These are phyloP conservation scores for Drosophila seguyi DNA, from an alignment of 1,140 invertebrate species.

Conservation along the genomic window DNA sequence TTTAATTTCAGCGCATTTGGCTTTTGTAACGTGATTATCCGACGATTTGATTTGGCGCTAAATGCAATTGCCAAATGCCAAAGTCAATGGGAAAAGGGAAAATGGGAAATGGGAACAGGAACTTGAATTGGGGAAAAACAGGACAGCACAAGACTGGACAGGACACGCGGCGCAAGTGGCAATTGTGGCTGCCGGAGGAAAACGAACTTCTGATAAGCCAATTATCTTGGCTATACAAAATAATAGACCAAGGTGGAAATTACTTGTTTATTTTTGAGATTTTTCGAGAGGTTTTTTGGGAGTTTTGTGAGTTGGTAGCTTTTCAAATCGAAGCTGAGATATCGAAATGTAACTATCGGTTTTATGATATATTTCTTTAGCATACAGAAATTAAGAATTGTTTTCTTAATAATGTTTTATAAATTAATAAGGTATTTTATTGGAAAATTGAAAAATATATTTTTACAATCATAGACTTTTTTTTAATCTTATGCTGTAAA, in stretches of 20 bases:
- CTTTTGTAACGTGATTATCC: constrained; percentile 85
- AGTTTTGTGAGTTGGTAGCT: neutral
- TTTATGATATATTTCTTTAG: neutral
- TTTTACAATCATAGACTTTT: too few relatives aligned
- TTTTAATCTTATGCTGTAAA: too few relatives aligned
- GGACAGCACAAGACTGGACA: neutral
- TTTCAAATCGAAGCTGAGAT: too few relatives aligned
- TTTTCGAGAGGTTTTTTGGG: neutral
- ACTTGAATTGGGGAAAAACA: neutral
- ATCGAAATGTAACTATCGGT: too few relatives aligned
- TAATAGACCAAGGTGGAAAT: neutral
- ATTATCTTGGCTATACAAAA: constrained; percentile 11
- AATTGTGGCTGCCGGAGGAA: constrained; percentile 9
- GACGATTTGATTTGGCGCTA: constrained; percentile 85
- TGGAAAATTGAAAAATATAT: too few relatives aligned
- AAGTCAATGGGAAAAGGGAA: constrained; percentile 62
- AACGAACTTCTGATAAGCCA: constrained; percentile 27
- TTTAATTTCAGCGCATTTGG: constrained; percentile 82
- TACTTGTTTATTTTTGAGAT: neutral
- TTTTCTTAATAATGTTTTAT: too few relatives aligned
- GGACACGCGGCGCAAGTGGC: constrained; percentile 11
- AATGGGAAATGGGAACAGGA: constrained; percentile 13
- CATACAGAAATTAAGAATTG: too few relatives aligned
- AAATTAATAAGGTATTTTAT: too few relatives aligned
- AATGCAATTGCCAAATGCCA: constrained; percentile 84